Evolutionary conservation across 2,888 invertebrate genomes (phyloP).

Genomic region (Leptopilina drosophilae): DNA sequence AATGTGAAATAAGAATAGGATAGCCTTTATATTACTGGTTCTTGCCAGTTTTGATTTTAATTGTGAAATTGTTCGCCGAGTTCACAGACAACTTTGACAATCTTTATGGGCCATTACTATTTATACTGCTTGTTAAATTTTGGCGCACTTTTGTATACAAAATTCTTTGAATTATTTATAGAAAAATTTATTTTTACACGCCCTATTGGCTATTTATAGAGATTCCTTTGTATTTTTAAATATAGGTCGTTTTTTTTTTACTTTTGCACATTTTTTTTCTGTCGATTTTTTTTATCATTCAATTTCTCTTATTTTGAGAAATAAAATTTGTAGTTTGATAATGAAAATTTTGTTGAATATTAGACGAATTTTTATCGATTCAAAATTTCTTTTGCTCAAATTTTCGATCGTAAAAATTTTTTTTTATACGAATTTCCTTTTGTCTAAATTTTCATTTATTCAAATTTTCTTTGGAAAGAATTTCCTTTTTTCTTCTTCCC

Average conservation of each 20-base stretch:
- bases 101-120: constrained; percentile 22
- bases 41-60: constrained; percentile 10
- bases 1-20: not conserved
- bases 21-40: constrained; percentile 7
- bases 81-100: constrained; percentile 9
- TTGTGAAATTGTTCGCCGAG: not conserved
- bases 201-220: not conserved
- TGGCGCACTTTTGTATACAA: constrained; percentile 1
- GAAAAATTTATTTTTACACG: not conserved
- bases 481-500: too few species aligned
- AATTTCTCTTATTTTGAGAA: too few species aligned
- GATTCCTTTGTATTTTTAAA: not conserved
- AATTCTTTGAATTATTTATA: constrained; percentile 10
- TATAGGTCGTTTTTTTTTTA: not conserved
- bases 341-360: too few species aligned
- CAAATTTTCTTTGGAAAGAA: too few species aligned
- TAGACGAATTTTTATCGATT: too few species aligned
- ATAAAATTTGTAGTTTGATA: too few species aligned
- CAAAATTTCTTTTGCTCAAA: too few species aligned
- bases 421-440: too few species aligned
- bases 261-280: not conserved
- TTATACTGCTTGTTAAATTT: constrained; percentile 26
- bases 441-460: too few species aligned
- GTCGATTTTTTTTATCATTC: too few species aligned
- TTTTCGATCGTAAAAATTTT: too few species aligned